Base-by-base conservation (phyloP, 1,140 invertebrate genomes). In the Bombus soroeensis region DNA sequence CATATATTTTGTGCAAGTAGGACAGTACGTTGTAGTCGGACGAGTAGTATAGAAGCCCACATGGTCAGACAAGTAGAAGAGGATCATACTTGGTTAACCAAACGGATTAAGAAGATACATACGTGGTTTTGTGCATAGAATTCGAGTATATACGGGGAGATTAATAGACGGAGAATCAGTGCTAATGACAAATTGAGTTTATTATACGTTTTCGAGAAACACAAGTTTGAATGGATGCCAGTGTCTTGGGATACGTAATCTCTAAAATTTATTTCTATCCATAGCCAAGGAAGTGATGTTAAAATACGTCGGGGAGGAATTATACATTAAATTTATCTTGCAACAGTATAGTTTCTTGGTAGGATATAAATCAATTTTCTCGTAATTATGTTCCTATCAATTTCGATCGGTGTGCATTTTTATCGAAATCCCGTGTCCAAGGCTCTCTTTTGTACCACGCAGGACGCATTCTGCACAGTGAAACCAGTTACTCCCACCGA, bases 371-470 rank as follows among this genome's bases (percentile, higher is more conserved):
- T n/a, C 53, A 72, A 80, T 85, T 75, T 57, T 34, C 43, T 25
- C 32, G 57, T 82, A 82, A 74, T 82, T 74, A 74, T 47, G 68
- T 64, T 32, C 13, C 22, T 39, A 73, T 64, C 70, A 25, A 47
- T 64, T 74, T 72, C 68, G n/a, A 53, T 15, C 34, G 15, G 5
- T 6, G 12, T 34, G 32, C 34, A 53, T n/a, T 72, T 85, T 85
- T 85, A 85, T 80, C 53, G 83, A 72, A 72, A 53, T 80, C 62
- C 57, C 83, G 25, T 62, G 76, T 80, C 15, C 53, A n/a, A 18
- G 28, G 6, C 1, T 71, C 37, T 47, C 68, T 80, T 85, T 73
- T 73, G 66, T 80, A 53, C 10, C 62, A 3, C 9, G 37, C 13
- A 18, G 41, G 32, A 57, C 15, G 28, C 62, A 78, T 70, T 34